phyloP scores from a whole-genome alignment of 2,888 invertebrate genomes.

The Prosopocoilus inquinatus region DNA sequence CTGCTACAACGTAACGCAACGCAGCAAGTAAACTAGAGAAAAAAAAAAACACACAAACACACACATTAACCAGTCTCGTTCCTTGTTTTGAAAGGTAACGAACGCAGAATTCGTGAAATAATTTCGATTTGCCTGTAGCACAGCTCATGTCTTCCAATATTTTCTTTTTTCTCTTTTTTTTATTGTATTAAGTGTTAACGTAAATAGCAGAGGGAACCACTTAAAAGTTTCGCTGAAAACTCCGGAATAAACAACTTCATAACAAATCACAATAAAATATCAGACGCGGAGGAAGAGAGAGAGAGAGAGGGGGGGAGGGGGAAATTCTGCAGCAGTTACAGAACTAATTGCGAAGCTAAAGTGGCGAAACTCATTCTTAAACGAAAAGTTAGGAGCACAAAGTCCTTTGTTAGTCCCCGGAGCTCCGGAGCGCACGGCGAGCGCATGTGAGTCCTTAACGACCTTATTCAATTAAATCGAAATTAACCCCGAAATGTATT shows the following conservation, averaged over 20 bases:
- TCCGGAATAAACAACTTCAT: not conserved
- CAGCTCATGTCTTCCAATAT: not conserved
- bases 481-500: conserved; percentile 36
- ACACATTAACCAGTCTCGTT: no score
- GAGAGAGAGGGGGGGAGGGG: no score
- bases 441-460: conserved; percentile 23
- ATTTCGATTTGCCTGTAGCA: no score
- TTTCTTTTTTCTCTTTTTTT: no score
- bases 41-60: no score
- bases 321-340: conserved; percentile 8
- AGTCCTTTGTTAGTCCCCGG: not conserved
- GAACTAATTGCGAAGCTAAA: conserved; percentile 17
- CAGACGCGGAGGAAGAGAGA: not conserved
- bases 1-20: not conserved
- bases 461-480: conserved; percentile 40
- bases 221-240: not conserved
- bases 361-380: not conserved
- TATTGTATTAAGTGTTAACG: not conserved
- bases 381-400: conserved; percentile 12
- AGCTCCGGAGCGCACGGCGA: not conserved
- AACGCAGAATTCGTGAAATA: no score
- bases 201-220: not conserved
- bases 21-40: no score
- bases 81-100: no score
- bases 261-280: not conserved